Evolutionary conservation across 2,888 invertebrate species (phyloP).

Genomic region (Ophion obscuratus): DNA sequence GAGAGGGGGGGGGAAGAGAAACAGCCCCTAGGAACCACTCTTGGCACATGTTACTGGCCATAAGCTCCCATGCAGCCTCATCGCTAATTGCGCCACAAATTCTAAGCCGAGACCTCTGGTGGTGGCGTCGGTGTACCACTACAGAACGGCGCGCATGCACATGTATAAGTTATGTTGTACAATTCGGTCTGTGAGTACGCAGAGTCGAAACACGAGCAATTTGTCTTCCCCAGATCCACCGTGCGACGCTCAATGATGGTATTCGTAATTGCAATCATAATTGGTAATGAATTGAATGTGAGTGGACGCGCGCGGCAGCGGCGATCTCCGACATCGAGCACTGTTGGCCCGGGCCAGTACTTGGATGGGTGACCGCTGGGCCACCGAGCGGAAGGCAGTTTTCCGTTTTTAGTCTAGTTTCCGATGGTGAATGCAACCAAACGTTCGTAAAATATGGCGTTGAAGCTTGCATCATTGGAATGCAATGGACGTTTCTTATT

Average conservation of each 20-base stretch:
- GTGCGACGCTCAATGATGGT: neutral
- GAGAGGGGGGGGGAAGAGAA: slow-evolving; percentile 23
- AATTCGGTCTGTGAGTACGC: neutral
- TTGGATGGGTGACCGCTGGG: too few relatives aligned
- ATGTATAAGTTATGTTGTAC: neutral
- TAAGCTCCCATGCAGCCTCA: slow-evolving; percentile 57
- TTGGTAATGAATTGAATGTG: neutral
- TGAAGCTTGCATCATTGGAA: too few relatives aligned
- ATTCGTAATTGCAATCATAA: neutral
- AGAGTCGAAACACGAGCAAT: slow-evolving; percentile 14
- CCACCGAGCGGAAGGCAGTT: too few relatives aligned
- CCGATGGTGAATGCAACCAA: too few relatives aligned
- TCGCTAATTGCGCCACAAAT: slow-evolving; percentile 65
- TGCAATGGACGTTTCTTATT: too few relatives aligned
- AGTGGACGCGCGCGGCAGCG: too few relatives aligned
- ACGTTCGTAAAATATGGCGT: too few relatives aligned
- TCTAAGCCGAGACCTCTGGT: slow-evolving; percentile 50
- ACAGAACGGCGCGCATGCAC: neutral
- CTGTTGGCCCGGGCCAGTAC: too few relatives aligned
- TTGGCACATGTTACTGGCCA: slow-evolving; percentile 63
- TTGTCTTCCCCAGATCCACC: slow-evolving; percentile 26
- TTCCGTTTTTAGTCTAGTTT: too few relatives aligned
- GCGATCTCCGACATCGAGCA: too few relatives aligned
- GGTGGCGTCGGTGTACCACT: slow-evolving; percentile 47
- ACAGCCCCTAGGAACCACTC: slow-evolving; percentile 52